Base-by-base conservation (phyloP, 2,113 vertebrate species). In the Acrocephalus kingi region DNA sequence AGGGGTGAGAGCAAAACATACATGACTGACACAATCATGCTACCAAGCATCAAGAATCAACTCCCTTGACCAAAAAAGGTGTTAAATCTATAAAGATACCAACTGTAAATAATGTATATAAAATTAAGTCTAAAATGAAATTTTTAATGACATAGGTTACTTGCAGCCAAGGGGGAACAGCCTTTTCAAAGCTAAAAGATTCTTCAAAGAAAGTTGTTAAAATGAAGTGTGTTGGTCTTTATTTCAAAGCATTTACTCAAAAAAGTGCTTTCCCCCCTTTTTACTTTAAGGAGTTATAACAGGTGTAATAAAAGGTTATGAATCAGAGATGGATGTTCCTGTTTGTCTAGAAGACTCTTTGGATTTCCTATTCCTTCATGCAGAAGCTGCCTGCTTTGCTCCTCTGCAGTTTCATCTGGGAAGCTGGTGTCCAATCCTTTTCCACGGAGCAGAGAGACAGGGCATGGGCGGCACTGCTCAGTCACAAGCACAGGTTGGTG, bases 321-420 rank as follows among this genome's bases (percentile, higher is more conserved):
- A 74, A 20, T 80, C 27, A 20, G 51, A 67, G 64, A 33, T 3
- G 16, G 62, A 59, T 39, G 23, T 15, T 81, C 20, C 46, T 66
- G 1, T 76, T 94, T 86, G 55, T 63, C 41, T 39, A 25, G 35
- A 45, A 54, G 52, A 23, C 7, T 25, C 16, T 64, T 80, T 37
- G 3, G 2, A 1, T 80, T 75, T 80, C 37, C 10, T 45, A 0
- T 16, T 61, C 25, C 25, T 87, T 48, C 0, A 0, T 24, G 33
- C 33, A 68, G 66, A 59, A 82, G 35, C 31, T 2, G 7, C 59
- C 37, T n/a, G 48, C 72, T 56, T 83, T 4, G 3, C 20, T 75
- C 1, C 39, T 35, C 33, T 30, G 10, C 45, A 54, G 25, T 68
- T 76, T 24, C 48, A 45, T 0, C 18, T 30, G 49, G 35, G 51